These are phyloP conservation scores for Telmatherina bonti DNA, from an alignment of 2,797 vertebrate species.

Conservation along the genomic window DNA sequence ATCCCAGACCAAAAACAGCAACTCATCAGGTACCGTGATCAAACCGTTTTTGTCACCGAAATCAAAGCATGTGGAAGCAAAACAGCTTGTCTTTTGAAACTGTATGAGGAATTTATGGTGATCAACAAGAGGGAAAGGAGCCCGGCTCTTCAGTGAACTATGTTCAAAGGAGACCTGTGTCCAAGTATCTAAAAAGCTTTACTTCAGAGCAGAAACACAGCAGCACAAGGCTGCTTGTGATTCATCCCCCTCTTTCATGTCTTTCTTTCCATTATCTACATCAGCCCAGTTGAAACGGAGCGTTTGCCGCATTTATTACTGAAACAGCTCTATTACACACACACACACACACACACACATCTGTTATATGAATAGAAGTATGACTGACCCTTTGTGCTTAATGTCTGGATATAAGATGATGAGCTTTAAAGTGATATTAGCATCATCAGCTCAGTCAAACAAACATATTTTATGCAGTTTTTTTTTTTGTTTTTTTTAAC, in stretches of 20 bases:
- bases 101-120: slow-evolving; percentile 29
- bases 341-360: not conserved
- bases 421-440: no score
- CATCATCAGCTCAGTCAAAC: slow-evolving; percentile 5
- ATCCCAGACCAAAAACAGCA: slow-evolving; percentile 4
- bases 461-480: not conserved
- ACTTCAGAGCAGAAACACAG: slow-evolving; percentile 43
- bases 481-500: not conserved
- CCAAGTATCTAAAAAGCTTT: slow-evolving; percentile 46
- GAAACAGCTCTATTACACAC: slow-evolving; percentile 37
- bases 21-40: slow-evolving; percentile 21
- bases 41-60: slow-evolving; percentile 25
- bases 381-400: slow-evolving; percentile 9
- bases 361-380: slow-evolving; percentile 7
- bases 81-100: slow-evolving; percentile 37
- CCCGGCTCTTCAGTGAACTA: slow-evolving; percentile 28
- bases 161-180: slow-evolving; percentile 45
- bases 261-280: slow-evolving; percentile 59
- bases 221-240: slow-evolving; percentile 43
- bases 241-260: slow-evolving; percentile 67
- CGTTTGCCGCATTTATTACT: slow-evolving; percentile 57
- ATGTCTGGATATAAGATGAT: not conserved
- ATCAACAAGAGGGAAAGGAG: slow-evolving; percentile 15
- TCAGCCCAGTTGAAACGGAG: slow-evolving; percentile 40
- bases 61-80: slow-evolving; percentile 37